Evolutionary conservation across 1,140 invertebrate species (phyloP), one percentile per base, ranked within the genome.

Genomic region (Drosophila subpulchrella): DNA sequence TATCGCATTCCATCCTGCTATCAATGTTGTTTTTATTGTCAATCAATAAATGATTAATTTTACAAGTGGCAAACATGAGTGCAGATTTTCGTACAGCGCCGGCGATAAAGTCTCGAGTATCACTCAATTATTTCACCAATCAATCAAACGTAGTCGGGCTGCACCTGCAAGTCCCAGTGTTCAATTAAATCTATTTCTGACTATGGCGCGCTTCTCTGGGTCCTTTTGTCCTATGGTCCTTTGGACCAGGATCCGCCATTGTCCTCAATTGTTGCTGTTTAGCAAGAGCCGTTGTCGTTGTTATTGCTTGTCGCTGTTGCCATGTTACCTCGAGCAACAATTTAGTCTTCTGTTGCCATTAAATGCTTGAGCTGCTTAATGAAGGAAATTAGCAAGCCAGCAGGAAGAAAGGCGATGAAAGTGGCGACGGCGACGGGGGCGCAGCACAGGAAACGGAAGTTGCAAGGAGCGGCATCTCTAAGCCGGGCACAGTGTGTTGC

Each of bases 281-380:
- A 42, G 27, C 39, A 36, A 50, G 44, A 27, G 13, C n/a, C 13
- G 3, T 6, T 30, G 39, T 41, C 15, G 3, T 13, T 57, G 55
- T 38, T 73, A 51, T 74, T 74, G 30, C 44, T 39, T 58, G 38
- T 36, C 46, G 41, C 50, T 44, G 66, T 59, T 72, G 70, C 56
- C 70, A 61, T 47, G 47, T 44, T 65, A 70, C 70, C 63, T 62
- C 60, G 71, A 34, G 76, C 81, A 79, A 80, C 81, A 84, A 84
- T 77, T 84, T 77, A 73, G 73, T 84, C 77, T 58, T 79, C 66
- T 72, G 76, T 84, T 76, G 62, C 67, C 68, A 68, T 84, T 77
- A 85, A 84, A 84, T 85, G 81, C 77, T 73, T 73, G 55, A 84
- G 77, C 81, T 79, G 77, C 75, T 84, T 84, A 85, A 84, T 84